Base-by-base conservation (phyloP, 2,888 invertebrate species). In the Plebejus argus region DNA sequence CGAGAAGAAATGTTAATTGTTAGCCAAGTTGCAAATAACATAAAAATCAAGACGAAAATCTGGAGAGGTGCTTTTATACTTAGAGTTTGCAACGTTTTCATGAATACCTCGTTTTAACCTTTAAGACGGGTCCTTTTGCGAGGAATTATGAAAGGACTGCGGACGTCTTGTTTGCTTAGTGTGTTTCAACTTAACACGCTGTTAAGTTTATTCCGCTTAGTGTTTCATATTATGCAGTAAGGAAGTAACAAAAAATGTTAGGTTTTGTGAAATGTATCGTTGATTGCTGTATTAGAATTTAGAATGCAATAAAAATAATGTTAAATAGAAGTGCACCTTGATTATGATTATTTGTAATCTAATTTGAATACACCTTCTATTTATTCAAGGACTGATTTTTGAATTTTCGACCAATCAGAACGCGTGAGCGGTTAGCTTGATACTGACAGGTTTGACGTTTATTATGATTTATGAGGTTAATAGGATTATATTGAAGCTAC, bases 171-270 rank as follows among this genome's bases (percentile, higher is more conserved):
- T 66, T 28, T 28, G 66, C 28, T 28, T 23, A 28, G 66, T 66
- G 66, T 66, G 66, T 66, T 66, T 66, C 28, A 66, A 28, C 66
- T 66, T 28, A 28, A 66, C 66, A 66, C 66, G 28, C 28, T 66
- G 66, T 15, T 66, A 66, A 28, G 28, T 66, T 66, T 28, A 28
- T 66, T 28, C 23, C 66, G 66, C 28, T 12, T 23, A 61, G 12
- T 23, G 61, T 61, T 61, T 61, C 61, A 61, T 8, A 23, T 20
- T 39, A 39, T 39, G 10, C 10, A 39, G 10, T 39, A 10, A 39
- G 8, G 39, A 39, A 2, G 39, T 39, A 39, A 39, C 39, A 39
- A 39, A 39, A 39, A 35, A 39, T 2, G 39, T 39, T 39, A 39
- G 39, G 39, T 10, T 39, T 39, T 39, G 35, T 39, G 35, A 39